Conservation (phyloP, 2,113 vertebrate species). For the Edolisoma coerulescens region DNA sequence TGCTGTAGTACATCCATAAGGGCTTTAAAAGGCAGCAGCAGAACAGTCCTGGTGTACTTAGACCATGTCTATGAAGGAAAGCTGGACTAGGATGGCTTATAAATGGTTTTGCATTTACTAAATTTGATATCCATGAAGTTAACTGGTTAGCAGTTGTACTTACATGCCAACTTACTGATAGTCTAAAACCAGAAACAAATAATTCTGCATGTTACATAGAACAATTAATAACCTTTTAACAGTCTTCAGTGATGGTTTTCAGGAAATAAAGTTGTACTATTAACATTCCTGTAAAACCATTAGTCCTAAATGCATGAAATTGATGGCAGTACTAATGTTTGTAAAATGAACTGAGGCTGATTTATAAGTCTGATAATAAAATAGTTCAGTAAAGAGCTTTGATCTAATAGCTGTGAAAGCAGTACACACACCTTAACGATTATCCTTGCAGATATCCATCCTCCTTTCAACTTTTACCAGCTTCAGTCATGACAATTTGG, state of each 20-base stretch:
- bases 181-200: slow-evolving; percentile 22
- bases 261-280: slow-evolving; percentile 62
- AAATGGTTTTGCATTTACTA: background rate
- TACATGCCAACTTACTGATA: background rate
- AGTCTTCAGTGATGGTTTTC: slow-evolving; percentile 21
- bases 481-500: background rate
- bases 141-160: background rate
- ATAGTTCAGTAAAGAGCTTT: slow-evolving; percentile 61
- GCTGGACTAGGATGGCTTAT: background rate
- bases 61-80: background rate
- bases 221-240: slow-evolving; percentile 48
- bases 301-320: slow-evolving; percentile 55
- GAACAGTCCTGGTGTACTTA: background rate
- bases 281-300: slow-evolving; percentile 73
- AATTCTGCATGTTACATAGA: background rate
- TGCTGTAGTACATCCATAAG: background rate
- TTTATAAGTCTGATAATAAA: slow-evolving; percentile 68
- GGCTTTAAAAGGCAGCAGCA: background rate
- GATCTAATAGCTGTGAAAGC: slow-evolving; percentile 66
- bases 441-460: slow-evolving; percentile 51
- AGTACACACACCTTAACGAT: slow-evolving; percentile 55
- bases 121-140: background rate
- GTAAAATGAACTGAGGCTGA: slow-evolving; percentile 67
- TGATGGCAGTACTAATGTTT: slow-evolving; percentile 61
- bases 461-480: slow-evolving; percentile 64